Percentiles rank a stretch among this genome's conserved stretches.
Evolutionary conservation across 2,888 invertebrate species (phyloP).

Genomic region (Neocrepidodera transversa): DNA sequence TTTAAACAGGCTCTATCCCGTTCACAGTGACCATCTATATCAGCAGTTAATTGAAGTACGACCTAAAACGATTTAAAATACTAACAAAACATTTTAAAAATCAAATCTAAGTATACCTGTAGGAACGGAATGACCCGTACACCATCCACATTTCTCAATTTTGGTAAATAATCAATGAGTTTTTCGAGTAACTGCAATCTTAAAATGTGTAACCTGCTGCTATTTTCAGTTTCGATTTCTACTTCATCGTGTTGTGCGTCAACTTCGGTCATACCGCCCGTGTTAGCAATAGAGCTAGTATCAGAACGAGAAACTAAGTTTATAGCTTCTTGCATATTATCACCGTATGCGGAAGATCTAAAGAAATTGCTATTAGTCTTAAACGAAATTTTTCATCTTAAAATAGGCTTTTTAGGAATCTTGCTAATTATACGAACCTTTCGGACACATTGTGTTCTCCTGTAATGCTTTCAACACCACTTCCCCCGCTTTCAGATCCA

Average conservation of each 20-base stretch:
- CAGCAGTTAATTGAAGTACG: slow-evolving; percentile 86
- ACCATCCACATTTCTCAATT: slow-evolving; percentile 79
- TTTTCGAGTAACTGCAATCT: slow-evolving; percentile 76
- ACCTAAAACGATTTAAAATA: slow-evolving; percentile 64
- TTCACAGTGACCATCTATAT: slow-evolving; percentile 86
- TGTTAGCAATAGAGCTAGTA: slow-evolving; percentile 60
- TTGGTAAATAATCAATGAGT: slow-evolving; percentile 79
- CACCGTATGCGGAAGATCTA: slow-evolving; percentile 90
- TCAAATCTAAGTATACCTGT: slow-evolving; percentile 61
- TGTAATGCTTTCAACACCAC: slow-evolving; percentile 90
- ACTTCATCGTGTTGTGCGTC: slow-evolving; percentile 51
- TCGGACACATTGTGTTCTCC: slow-evolving; percentile 80
- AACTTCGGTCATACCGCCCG: slow-evolving; percentile 44
- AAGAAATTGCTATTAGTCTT: not conserved
- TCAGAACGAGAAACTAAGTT: slow-evolving; percentile 65
- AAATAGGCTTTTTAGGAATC: too few species aligned
- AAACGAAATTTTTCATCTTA: too few species aligned
- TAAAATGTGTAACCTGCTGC: slow-evolving; percentile 68
- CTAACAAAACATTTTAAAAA: too few species aligned
- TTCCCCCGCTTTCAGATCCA: slow-evolving; percentile 76
- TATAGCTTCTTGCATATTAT: slow-evolving; percentile 66
- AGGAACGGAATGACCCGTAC: slow-evolving; percentile 89
- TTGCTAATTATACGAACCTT: slow-evolving; percentile 17
- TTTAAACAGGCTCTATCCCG: slow-evolving; percentile 80
- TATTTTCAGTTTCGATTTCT: slow-evolving; percentile 57